Evolutionary conservation across 2,797 vertebrate species (phyloP), one percentile per base, ranked within the genome.

Genomic region (Danio choprae): DNA sequence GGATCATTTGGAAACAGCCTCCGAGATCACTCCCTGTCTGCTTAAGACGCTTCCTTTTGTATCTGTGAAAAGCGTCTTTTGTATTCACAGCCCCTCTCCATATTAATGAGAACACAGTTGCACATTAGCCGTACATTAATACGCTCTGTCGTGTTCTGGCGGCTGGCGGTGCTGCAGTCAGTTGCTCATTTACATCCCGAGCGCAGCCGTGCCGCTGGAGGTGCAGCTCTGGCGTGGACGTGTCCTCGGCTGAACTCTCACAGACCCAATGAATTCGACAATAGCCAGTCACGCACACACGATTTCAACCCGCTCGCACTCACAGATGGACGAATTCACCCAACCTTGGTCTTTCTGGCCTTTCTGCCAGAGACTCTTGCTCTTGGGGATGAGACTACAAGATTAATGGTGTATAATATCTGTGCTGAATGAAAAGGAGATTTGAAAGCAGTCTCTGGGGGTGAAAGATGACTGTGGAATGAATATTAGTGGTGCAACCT

Each of bases 321-420:
- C 75, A 74, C 22, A 38, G 20, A 80, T 63, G 59, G 77, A 84
- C 43, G n/a, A 72, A 50, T 72, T 80, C 77, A 80, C 69, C 79
- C 76, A 73, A 16, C 69, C 81, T 79, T 55, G 51, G 63, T 63
- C 64, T 44, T 40, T 46, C 51, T 80, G 77, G 77, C 73, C 77
- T 83, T 83, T 80, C 70, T 55, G 69, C 46, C 69, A 8, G 70
- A 62, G 65, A 75, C 58, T 81, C 70, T 73, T 69, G 79, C 81
- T 71, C 74, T 82, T 77, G 70, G 46, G 51, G 73, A 81, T 86
- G 80, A 78, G 85, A 62, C 85, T 79, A 73, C 63, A 75, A 81
- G 83, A 86, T 86, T 83, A 84, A 86, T 86, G 76, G 83, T 51
- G 77, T 80, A 75, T 76, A 81, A 81, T 84, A 75, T 67, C 15